Evolutionary conservation across 2,888 invertebrate species (phyloP).

Genomic region (Dugesia japonica): DNA sequence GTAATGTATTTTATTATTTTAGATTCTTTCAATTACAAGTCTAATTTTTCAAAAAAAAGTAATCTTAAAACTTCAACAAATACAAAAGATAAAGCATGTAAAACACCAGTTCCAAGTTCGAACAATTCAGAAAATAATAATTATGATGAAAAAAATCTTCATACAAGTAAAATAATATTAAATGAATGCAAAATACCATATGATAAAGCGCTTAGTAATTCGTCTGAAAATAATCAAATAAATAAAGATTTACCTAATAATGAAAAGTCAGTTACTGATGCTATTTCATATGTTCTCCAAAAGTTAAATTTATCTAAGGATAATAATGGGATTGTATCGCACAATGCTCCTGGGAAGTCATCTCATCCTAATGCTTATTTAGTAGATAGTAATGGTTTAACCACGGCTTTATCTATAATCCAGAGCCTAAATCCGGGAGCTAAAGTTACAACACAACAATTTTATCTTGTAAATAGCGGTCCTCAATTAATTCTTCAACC

Average conservation of each 20-base stretch:
- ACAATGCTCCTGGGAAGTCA: not conserved
- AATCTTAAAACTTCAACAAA: not conserved
- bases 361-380: constrained; percentile 13
- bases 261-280: not conserved
- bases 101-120: not conserved
- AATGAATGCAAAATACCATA: not conserved
- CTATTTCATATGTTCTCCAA: not conserved
- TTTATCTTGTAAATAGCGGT: not conserved
- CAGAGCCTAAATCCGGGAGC: not conserved
- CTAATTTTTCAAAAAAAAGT: not conserved
- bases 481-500: not conserved
- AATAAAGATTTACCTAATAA: not conserved
- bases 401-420: not conserved
- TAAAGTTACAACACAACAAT: not conserved
- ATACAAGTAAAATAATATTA: not conserved
- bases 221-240: not conserved
- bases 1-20: not conserved
- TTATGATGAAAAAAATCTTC: not conserved
- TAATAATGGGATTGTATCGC: not conserved
- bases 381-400: constrained; percentile 7
- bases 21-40: not conserved
- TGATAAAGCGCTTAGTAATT: not conserved
- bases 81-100: not conserved
- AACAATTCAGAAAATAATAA: not conserved
- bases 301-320: constrained; percentile 1